phyloP scores from a whole-genome alignment of 1,140 invertebrate genomes.

The Helicoverpa zea region DNA sequence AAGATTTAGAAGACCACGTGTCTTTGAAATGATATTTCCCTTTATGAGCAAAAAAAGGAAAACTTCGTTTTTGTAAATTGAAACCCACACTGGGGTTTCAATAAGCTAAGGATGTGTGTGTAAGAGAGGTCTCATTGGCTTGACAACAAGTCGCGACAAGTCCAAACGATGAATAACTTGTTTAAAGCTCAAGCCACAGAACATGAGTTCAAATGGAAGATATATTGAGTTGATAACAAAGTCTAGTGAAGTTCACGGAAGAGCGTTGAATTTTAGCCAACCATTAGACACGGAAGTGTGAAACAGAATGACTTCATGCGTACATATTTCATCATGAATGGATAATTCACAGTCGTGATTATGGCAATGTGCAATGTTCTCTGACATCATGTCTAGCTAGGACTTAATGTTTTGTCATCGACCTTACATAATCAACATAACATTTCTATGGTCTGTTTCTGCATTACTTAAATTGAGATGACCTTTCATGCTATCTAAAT shows the following conservation, averaged over 20 bases:
- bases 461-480: background rate
- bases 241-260: background rate
- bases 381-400: constrained; percentile 20
- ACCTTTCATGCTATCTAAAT: background rate
- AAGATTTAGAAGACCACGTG: constrained; percentile 14
- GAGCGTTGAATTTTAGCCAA: background rate
- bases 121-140: background rate
- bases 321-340: constrained; percentile 40
- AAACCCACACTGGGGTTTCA: no score
- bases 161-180: constrained; percentile 10
- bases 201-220: constrained; percentile 11
- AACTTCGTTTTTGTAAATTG: background rate
- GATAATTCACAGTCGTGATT: constrained; percentile 23
- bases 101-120: background rate
- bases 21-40: background rate
- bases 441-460: background rate
- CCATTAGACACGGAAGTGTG: constrained; percentile 22
- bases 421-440: background rate
- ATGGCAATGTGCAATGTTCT: constrained; percentile 10
- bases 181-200: constrained; percentile 9
- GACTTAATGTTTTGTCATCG: constrained; percentile 17
- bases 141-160: constrained; percentile 25
- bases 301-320: constrained; percentile 32
- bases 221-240: background rate
- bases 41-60: background rate